A percentile compares a stretch with the other conserved stretches of the same genome.
Conservation (phyloP, 2,797 vertebrate genomes). For the Acrossocheilus fasciatus region DNA sequence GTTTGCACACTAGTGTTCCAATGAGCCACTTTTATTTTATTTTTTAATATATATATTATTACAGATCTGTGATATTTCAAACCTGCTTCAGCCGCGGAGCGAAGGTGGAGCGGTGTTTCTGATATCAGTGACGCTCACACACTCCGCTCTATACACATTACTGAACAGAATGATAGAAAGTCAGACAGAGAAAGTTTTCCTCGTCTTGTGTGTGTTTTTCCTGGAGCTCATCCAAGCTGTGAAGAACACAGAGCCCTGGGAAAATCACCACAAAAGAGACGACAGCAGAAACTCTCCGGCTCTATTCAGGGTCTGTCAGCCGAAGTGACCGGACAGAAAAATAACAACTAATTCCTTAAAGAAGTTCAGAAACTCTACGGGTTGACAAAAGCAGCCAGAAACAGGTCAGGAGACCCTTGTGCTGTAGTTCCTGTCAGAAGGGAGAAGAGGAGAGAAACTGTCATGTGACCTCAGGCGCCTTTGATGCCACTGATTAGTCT, state of each 20-base stretch:
- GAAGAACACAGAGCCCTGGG: slow-evolving; percentile 44
- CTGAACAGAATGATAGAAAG: neutral
- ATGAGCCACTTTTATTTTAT: too few species aligned
- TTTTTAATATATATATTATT: too few species aligned
- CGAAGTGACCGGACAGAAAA: neutral
- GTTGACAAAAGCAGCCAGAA: neutral
- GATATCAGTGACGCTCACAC: too few species aligned
- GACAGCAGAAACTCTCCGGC: neutral
- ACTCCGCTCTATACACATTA: neutral
- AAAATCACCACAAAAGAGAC: slow-evolving; percentile 19
- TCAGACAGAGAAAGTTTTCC: neutral
- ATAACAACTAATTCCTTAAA: neutral
- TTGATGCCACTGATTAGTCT: neutral
- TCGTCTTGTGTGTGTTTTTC: slow-evolving; percentile 30
- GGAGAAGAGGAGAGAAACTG: neutral
- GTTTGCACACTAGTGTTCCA: too few species aligned
- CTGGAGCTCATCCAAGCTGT: slow-evolving; percentile 47
- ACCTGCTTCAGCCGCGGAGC: too few species aligned
- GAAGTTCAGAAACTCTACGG: neutral
- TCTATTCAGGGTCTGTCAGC: neutral
- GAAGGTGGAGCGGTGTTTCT: too few species aligned
- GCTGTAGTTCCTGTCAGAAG: neutral
- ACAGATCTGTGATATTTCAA: too few species aligned
- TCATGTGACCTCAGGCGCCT: neutral
- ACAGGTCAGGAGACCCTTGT: neutral